Evolutionary conservation across 1,140 invertebrate species (phyloP).

Genomic region (Ips typographus): DNA sequence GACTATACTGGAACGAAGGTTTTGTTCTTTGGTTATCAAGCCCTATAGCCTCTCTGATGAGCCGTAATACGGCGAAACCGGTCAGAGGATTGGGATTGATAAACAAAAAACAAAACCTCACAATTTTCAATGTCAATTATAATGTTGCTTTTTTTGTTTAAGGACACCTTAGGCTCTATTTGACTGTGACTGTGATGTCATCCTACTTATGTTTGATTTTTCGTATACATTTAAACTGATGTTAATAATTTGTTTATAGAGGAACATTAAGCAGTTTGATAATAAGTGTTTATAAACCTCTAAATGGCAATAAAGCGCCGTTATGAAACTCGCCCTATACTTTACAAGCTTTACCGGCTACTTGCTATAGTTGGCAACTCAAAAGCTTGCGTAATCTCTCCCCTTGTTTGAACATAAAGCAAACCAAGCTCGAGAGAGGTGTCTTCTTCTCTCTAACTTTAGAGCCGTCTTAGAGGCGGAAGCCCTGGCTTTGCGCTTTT

Average conservation of each 20-base stretch:
- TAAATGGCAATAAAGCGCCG: slow-evolving; percentile 31
- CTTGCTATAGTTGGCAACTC: slow-evolving; percentile 36
- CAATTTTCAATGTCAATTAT: no score
- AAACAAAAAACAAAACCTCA: no score
- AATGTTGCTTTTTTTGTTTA: no score
- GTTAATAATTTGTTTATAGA: background rate
- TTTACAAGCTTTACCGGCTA: background rate
- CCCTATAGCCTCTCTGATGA: no score
- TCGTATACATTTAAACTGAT: no score
- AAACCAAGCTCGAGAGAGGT: slow-evolving; percentile 38
- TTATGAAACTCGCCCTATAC: slow-evolving; percentile 9
- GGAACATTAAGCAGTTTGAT: slow-evolving; percentile 5
- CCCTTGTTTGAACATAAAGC: slow-evolving; percentile 35
- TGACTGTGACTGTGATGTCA: no score
- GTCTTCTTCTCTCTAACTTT: slow-evolving; percentile 41
- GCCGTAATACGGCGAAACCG: no score
- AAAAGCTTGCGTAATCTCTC: slow-evolving; percentile 41
- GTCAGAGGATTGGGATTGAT: no score
- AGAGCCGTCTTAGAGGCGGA: slow-evolving; percentile 23
- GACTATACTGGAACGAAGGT: no score
- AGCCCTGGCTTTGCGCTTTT: slow-evolving; percentile 2
- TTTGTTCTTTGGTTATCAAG: no score
- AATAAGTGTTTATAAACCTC: slow-evolving; percentile 36
- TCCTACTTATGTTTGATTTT: no score
- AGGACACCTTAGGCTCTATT: no score